Conservation (phyloP, 2,797 vertebrate species). For the Oceanodroma leucorhoa region DNA sequence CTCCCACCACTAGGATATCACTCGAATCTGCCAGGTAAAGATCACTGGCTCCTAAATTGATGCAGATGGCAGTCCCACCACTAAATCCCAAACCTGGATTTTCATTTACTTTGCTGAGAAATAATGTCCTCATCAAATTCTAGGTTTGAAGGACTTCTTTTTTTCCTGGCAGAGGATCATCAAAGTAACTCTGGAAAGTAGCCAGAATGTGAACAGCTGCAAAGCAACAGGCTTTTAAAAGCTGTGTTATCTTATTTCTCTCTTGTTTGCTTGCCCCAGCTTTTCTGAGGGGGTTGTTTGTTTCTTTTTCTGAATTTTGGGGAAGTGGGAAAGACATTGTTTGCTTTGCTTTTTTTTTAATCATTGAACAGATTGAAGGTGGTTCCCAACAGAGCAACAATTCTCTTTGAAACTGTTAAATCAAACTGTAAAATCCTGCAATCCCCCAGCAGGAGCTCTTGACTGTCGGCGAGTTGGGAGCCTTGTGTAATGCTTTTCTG, state of each 20-base stretch:
- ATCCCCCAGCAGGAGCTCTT: background rate
- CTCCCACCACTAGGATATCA: background rate
- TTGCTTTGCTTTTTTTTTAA: background rate
- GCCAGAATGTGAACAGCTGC: slow-evolving; percentile 40
- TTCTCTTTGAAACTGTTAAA: background rate
- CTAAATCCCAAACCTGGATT: background rate
- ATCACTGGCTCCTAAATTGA: background rate
- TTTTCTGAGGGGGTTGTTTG: background rate
- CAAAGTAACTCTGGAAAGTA: background rate
- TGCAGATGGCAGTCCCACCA: background rate
- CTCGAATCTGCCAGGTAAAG: background rate
- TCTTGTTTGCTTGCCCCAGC: background rate
- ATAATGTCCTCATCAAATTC: background rate
- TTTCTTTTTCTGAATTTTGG: background rate
- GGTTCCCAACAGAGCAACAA: background rate
- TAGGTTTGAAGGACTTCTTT: background rate
- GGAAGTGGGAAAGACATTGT: background rate
- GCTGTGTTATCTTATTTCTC: background rate
- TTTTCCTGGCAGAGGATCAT: background rate
- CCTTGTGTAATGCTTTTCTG: background rate
- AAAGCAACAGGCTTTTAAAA: background rate
- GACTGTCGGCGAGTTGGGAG: background rate
- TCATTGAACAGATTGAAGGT: background rate
- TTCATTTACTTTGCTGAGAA: background rate
- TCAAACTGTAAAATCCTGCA: background rate